Base-by-base conservation (phyloP, 2,888 invertebrate genomes). In the Lasius fuliginosus region DNA sequence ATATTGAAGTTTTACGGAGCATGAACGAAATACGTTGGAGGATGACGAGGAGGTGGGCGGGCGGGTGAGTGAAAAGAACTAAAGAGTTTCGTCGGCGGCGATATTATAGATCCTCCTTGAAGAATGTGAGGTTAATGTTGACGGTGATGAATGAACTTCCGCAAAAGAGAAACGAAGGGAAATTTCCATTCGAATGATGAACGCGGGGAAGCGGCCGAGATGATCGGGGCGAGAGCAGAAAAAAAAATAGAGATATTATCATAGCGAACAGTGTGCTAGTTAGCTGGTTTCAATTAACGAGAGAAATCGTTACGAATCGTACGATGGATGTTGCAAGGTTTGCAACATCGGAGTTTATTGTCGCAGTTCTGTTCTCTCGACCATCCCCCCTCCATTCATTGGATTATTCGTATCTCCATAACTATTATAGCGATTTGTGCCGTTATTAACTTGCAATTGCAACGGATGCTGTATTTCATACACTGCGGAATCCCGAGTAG, bases 1-100 rank as follows among this genome's bases (percentile, higher is more conserved):
- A 86, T 87, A 85, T 87, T 88, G 82, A 88, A 88, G 90, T 90
- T 90, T 88, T 86, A 90, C 88, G 88, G 86, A 90, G 90, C 87
- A 87, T 90, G 89, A 88, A 90, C 87, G 85, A 88, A 88, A 88
- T 88, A 90, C 88, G 85, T 85, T 4, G 75, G 81, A 84, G 69
- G 65, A 75, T 73, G 84, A 81, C 69, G 60, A 75, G 84, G 79
- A 71, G 86, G 67, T 62, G 40, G 74, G 62, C 12, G 23, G 3
- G 40, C 49, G 27, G 9, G 42, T 27, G 49, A 9, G 68, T 30
- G 73, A 83, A 82, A 62, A 68, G 68, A 67, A 53, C 53, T 53
- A 46, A 40, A 67, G 73, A 82, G 68, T 84, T 83, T 74, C 83
- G 69, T 85, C 82, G 58, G 71, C 77, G 84, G 77, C 77, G 89